Base-by-base conservation (phyloP, 2,797 vertebrate species). In the Syndactyla subalaris region DNA sequence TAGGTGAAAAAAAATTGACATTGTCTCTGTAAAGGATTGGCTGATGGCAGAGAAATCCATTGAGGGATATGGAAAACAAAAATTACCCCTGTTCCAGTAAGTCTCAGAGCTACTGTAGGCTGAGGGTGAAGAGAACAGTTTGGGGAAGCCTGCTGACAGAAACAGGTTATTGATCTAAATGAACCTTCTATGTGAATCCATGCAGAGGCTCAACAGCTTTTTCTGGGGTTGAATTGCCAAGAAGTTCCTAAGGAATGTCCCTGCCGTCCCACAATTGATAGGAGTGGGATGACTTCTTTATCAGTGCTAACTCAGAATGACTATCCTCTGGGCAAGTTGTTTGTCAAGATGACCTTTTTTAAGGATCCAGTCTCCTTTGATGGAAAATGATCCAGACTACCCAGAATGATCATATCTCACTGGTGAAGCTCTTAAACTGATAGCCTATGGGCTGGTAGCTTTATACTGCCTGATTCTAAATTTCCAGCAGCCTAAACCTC, bases 131-230 rank as follows among this genome's bases (percentile, higher is more conserved):
- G 23, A 71, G 63, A 85, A 54, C 5, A 49, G 23, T 52, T 14
- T 29, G 38, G 19, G 34, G 34, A 83, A 85, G 29, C 29, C 41
- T 70, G 38, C 29, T 85, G 68, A 57, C 38, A 70, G 67, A 88
- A 82, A 52, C 23, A 49, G 21, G 26, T 23, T 92, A 72, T 65
- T 73, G 43, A 55, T 68, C 38, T 65, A 79, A 83, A 79, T 52
- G 13, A 61, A 48, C 18, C 15, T 41, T 65, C 68, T 54, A 8
- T 0, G 0, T 41, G 63, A 85, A 41, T 21, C 59, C 34, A 21
- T 16, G 18, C 4, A 72, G 39, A 63, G 36, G 36, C 19, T 87
- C 29, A 51, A 72, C 38, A 92, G 34, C n/a, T 85, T 76, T 72
- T 26, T 17, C 41, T 57, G 41, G 12, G 30, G 7, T 13, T 68